phyloP scores from a whole-genome alignment of 2,113 vertebrate species.

The Otolemur garnettii region DNA sequence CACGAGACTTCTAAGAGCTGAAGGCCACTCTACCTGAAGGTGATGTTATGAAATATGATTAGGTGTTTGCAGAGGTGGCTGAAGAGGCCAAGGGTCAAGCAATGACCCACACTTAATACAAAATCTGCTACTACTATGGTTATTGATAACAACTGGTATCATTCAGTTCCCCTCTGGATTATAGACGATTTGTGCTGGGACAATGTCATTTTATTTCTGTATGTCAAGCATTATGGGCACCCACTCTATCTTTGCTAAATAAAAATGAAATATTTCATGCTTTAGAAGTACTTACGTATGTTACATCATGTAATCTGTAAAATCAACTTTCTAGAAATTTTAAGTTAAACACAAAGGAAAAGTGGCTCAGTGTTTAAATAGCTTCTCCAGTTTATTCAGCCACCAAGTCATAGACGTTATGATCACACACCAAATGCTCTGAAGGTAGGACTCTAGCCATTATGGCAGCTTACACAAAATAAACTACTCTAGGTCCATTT shows the following conservation, averaged over 20 bases:
- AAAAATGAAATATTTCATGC: not conserved
- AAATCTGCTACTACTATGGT: not conserved
- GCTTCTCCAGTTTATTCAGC: not conserved
- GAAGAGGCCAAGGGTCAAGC: not conserved
- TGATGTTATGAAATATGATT: not conserved
- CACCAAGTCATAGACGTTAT: not conserved
- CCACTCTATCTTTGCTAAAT: not conserved
- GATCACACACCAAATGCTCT: not conserved
- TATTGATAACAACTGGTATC: rapidly evolving
- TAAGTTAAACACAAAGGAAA: not conserved
- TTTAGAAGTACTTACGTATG: not conserved
- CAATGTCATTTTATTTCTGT: not conserved
- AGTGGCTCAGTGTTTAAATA: not conserved
- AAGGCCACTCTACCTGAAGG: not conserved
- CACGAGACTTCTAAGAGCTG: not conserved
- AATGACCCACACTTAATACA: not conserved
- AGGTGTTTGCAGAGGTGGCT: not conserved
- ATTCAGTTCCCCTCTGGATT: not conserved
- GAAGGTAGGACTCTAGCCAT: not conserved
- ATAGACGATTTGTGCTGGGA: not conserved
- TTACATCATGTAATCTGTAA: not conserved
- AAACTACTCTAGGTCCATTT: not conserved
- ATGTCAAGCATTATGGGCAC: not conserved
- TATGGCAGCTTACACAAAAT: not conserved
- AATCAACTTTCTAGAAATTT: not conserved